These are phyloP conservation scores for Corythornis madagascariensis DNA, from an alignment of 2,113 vertebrate species.

Conservation along the genomic window DNA sequence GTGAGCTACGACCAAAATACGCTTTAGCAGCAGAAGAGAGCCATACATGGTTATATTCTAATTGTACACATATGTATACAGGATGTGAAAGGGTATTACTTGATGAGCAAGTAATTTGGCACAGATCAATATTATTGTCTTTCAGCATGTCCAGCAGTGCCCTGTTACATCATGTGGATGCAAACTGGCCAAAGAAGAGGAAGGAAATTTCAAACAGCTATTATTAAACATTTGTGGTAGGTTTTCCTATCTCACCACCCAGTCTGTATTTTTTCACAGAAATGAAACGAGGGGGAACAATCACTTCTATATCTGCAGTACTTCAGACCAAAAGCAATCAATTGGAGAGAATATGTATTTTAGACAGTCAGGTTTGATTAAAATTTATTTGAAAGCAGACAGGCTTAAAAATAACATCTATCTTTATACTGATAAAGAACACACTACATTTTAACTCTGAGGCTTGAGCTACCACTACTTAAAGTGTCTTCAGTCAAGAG, in stretches of 20 bases:
- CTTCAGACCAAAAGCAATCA: background rate
- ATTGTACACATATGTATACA: constrained; percentile 32
- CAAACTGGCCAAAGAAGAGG: background rate
- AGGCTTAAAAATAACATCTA: background rate
- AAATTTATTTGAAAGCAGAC: background rate
- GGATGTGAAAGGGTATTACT: background rate
- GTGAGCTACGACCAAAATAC: background rate
- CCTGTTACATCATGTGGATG: background rate
- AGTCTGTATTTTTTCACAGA: background rate
- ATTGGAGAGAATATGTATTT: background rate
- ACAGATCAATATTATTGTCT: background rate
- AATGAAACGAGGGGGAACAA: background rate
- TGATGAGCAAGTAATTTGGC: constrained; percentile 18
- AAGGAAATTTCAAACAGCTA: background rate
- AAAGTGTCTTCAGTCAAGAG: constrained; percentile 43
- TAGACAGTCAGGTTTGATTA: background rate
- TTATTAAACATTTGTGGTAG: background rate
- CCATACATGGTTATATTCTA: background rate
- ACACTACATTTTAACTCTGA: background rate
- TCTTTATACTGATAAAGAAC: background rate
- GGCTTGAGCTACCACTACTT: background rate
- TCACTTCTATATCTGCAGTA: background rate
- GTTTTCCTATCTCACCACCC: background rate
- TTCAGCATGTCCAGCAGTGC: background rate
- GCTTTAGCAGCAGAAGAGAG: background rate